Base-by-base conservation (phyloP, 2,888 invertebrate species). In the Embidobia sp. region DNA sequence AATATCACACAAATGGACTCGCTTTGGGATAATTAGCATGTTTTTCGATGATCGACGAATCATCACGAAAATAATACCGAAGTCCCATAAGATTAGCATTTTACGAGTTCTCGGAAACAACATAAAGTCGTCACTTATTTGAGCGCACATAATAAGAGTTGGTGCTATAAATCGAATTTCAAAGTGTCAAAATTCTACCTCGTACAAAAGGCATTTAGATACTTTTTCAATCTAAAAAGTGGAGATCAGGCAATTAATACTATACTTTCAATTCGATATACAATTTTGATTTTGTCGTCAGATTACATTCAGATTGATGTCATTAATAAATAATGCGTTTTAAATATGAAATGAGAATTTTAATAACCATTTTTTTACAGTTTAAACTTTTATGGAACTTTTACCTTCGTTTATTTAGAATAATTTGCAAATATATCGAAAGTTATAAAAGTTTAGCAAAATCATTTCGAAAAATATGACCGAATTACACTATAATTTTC, bases 11-110 rank as follows among this genome's bases (percentile, higher is more conserved):
- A 48, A 63, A 72, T 63, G 40, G 55, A 37, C 46, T 59, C 55
- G 42, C 49, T 73, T 57, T 29, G 33, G 26, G 35, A 67, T 67
- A 74, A 74, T 74, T 74, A 74, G 74, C 74, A 74, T 67, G 74
- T 67, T 74, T 59, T 53, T 74, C 66, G 66, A 64, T 61, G 67
- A 74, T 75, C 61, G 53, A 61, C 74, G 67, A 74, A 74, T 59
- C 63, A 49, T 59, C 66, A 66, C 55, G 61, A 59, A 61, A 67
- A 61, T 67, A 57, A 74, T 63, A 37, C 57, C 37, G 33, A 18
- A 57, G 51, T 61, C 37, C 35, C 26, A n/a, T 59, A 37, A 29
- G 44, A 74, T 74, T 74, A 74, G 66, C 66, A 74, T 67, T 74
- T 74, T 74, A 74, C 67, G 74, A 74, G 31, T 74, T 74, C 74